Evolutionary conservation across 2,888 invertebrate species (phyloP).

Genomic region (Meiosimyza platycephala): DNA sequence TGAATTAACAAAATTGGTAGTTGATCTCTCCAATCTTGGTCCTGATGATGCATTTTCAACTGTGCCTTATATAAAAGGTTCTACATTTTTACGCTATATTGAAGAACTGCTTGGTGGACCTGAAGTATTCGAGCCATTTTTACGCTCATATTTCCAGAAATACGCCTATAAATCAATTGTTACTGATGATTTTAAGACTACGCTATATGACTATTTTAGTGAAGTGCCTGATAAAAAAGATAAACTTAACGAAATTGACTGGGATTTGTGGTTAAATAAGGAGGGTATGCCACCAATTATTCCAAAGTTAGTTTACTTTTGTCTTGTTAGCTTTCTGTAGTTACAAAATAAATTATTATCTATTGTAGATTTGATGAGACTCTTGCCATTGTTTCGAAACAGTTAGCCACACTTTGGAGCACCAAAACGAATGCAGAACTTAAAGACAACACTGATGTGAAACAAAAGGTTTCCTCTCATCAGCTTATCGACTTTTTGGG

Average conservation of each 20-base stretch:
- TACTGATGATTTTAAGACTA: slow-evolving; percentile 82
- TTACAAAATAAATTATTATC: neutral
- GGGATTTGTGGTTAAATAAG: slow-evolving; percentile 84
- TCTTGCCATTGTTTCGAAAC: slow-evolving; percentile 73
- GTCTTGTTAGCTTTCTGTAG: neutral
- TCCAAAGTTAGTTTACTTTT: slow-evolving; percentile 73
- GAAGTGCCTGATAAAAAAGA: slow-evolving; percentile 68
- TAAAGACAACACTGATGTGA: slow-evolving; percentile 69
- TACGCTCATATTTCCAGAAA: slow-evolving; percentile 81
- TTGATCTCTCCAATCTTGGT: slow-evolving; percentile 81
- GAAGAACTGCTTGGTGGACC: slow-evolving; percentile 87
- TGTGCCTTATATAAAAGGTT: slow-evolving; percentile 95
- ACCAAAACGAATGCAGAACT: slow-evolving; percentile 66
- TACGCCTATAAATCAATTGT: slow-evolving; percentile 86
- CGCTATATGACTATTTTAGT: slow-evolving; percentile 77
- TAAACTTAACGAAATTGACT: slow-evolving; percentile 76
- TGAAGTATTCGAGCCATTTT: slow-evolving; percentile 82
- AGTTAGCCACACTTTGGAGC: slow-evolving; percentile 72
- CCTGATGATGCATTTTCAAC: slow-evolving; percentile 93
- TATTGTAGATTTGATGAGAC: slow-evolving; percentile 75
- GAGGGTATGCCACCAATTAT: slow-evolving; percentile 91
- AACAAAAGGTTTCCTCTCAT: slow-evolving; percentile 71
- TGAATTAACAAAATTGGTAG: slow-evolving; percentile 83
- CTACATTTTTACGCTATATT: slow-evolving; percentile 85
- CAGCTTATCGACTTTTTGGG: slow-evolving; percentile 79